Percentiles rank a stretch among this genome's conserved stretches.
Conservation (phyloP, 1,140 invertebrate species). For the Stegodyphus mimosarum region DNA sequence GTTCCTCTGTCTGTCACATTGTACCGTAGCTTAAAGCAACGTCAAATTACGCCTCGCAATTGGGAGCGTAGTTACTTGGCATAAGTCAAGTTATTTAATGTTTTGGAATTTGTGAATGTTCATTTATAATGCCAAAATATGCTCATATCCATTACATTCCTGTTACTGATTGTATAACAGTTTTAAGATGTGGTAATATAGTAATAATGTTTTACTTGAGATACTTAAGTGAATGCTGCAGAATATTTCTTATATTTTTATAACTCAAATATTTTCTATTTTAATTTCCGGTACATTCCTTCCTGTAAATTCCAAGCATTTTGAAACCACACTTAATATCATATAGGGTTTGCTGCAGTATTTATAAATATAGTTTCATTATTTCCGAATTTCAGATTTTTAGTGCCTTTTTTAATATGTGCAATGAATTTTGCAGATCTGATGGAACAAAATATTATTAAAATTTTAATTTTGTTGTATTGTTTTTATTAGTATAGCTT, state of each 20-base stretch:
- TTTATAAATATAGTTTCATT: too few species aligned
- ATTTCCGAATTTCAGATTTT: too few species aligned
- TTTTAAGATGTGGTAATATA: slow-evolving; percentile 13
- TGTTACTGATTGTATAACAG: slow-evolving; percentile 25
- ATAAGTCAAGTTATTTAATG: background rate
- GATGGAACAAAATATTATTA: slow-evolving; percentile 40
- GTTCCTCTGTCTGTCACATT: slow-evolving; percentile 72
- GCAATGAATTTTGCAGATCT: slow-evolving; percentile 36
- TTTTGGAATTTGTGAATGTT: background rate
- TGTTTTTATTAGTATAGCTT: too few species aligned
- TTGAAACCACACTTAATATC: too few species aligned
- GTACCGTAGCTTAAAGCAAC: slow-evolving; percentile 19
- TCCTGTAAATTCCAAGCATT: background rate
- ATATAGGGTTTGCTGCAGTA: too few species aligned
- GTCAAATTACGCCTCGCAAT: slow-evolving; percentile 3
- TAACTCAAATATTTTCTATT: slow-evolving; percentile 28
- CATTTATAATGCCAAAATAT: slow-evolving; percentile 52
- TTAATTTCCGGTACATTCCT: background rate
- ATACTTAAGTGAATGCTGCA: slow-evolving; percentile 48
- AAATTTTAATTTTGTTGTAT: background rate
- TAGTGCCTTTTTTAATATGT: background rate
- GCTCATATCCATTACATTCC: slow-evolving; percentile 59
- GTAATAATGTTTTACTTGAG: slow-evolving; percentile 32
- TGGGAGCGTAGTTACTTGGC: slow-evolving; percentile 42
- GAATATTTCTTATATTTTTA: background rate